Base-by-base conservation (phyloP, 2,797 vertebrate genomes). In the Oryzias dopingdopingensis region DNA sequence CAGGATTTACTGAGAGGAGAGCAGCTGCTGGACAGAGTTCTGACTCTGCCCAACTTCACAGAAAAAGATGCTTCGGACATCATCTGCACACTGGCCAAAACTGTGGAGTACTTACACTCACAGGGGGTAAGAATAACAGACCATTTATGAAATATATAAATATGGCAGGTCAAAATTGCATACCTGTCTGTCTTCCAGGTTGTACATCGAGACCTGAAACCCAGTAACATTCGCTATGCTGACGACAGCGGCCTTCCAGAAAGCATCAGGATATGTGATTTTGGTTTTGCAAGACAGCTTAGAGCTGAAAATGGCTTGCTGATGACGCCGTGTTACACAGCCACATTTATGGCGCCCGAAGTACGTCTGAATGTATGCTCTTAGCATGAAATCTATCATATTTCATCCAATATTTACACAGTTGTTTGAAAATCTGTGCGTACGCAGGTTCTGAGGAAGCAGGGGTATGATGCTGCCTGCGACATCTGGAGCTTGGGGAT, bases 281-380 rank as follows among this genome's bases (percentile, higher is more conserved):
- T 98, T 2, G 93, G 96, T 46, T 96, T 96, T 77, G 96, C 96
- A 76, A 98, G 98, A 81, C 97, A 98, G 70, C 92, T 99, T 42
- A 85, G 96, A 42, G 97, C 96, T 0, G 96, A 98, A 82, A 99
- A 98, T 0, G 97, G 97, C 24, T 85, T 99, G 54, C 88, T 98
- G 57, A 98, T 98, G 97, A 99, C 96, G 0, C 97, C 97, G 0
- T 99, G 97, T 86, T 99, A 98, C 84, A 99, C 96, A 0, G 97
- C 96, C 13, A 99, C 96, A 41, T 98, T 98, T 22, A 95, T 99
- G 0, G 96, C 97, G 60, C 97, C 97, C 0, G 96, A 99, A 94
- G 97, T 98, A 84, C 55, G 15, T 22, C 37, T 52, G 4, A 43
- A 49, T 57, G 42, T 24, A 41, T 5, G 23, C 45, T 16, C 18